phyloP scores from a whole-genome alignment of 2,888 invertebrate genomes.

The Cantharis rufa region DNA sequence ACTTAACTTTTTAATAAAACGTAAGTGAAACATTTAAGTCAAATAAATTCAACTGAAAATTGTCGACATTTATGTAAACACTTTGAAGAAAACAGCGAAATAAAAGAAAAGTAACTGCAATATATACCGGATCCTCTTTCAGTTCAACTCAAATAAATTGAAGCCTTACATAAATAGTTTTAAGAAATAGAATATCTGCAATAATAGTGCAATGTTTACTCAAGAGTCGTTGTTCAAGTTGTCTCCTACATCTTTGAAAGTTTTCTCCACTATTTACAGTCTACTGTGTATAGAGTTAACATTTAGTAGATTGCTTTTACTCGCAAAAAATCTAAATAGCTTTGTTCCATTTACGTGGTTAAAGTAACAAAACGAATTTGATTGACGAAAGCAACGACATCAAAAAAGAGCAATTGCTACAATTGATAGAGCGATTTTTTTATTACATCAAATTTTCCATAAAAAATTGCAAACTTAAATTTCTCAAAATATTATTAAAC shows the following conservation, averaged over 20 bases:
- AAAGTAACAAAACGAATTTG: not conserved
- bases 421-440: not conserved
- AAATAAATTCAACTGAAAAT: slow-evolving; percentile 1
- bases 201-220: slow-evolving; percentile 26
- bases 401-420: not conserved
- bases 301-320: slow-evolving; percentile 12
- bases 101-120: slow-evolving; percentile 4
- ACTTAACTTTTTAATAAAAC: not conserved
- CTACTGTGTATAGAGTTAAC: slow-evolving; percentile 12
- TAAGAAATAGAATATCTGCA: slow-evolving; percentile 23
- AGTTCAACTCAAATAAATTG: slow-evolving; percentile 21
- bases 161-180: slow-evolving; percentile 22
- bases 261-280: slow-evolving; percentile 20
- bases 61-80: slow-evolving; percentile 2
- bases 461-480: no score
- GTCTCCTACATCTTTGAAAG: slow-evolving; percentile 22
- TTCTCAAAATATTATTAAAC: no score
- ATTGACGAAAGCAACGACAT: not conserved
- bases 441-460: not conserved
- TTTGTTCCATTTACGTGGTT: not conserved
- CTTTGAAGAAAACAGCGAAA: slow-evolving; percentile 1
- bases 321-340: not conserved
- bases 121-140: slow-evolving; percentile 16
- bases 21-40: not conserved
- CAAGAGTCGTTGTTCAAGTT: slow-evolving; percentile 23